Evolutionary conservation across 2,113 vertebrate genomes (phyloP).

Genomic region (Melanotaenia duboulayi): DNA sequence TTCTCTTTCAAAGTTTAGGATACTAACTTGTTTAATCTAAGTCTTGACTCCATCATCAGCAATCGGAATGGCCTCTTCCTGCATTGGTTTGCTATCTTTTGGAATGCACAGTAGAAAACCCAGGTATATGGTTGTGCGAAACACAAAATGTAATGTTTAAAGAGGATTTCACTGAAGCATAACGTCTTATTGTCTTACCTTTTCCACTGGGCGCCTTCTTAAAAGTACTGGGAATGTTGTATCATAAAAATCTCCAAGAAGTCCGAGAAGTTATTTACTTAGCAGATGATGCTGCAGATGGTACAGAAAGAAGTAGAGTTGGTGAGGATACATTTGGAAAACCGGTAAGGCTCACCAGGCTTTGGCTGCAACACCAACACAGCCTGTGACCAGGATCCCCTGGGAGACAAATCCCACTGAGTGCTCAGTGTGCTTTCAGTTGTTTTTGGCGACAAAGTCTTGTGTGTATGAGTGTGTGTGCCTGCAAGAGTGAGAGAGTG

Average conservation of each 20-base stretch:
- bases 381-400: constrained; percentile 52
- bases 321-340: constrained; percentile 22
- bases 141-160: constrained; percentile 1
- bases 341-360: constrained; percentile 40
- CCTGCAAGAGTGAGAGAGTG: constrained; percentile 21
- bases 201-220: constrained; percentile 4
- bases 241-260: constrained; percentile 13
- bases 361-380: constrained; percentile 38
- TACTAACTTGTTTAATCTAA: background rate
- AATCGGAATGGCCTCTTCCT: background rate
- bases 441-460: constrained; percentile 35
- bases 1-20: too few relatives aligned
- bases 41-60: background rate
- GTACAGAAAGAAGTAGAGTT: constrained; percentile 35
- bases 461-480: constrained; percentile 38
- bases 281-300: constrained; percentile 72
- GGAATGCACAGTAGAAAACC: constrained; percentile 6
- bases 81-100: background rate
- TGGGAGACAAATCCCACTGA: constrained; percentile 26
- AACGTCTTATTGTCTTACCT: constrained; percentile 17
- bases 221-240: constrained; percentile 13
- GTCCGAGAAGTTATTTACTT: constrained; percentile 9
- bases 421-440: constrained; percentile 25
- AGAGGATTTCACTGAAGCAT: constrained; percentile 28
- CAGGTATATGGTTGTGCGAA: constrained; percentile 9